These are phyloP conservation scores for Aradus depressus DNA, from an alignment of 2,888 invertebrate species.

Conservation along the genomic window DNA sequence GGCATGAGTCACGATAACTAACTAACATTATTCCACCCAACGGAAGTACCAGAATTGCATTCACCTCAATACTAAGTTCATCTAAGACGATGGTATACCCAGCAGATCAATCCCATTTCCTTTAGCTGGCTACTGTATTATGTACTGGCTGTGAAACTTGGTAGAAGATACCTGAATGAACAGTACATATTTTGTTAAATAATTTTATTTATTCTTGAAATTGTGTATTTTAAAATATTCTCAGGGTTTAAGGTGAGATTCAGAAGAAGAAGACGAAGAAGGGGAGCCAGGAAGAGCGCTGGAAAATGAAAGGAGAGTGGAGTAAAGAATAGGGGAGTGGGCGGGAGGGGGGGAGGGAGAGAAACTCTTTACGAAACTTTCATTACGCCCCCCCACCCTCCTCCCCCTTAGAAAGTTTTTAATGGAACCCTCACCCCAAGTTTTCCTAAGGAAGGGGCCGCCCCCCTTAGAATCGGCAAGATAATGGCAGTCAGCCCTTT, in stretches of 20 bases:
- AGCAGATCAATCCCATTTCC: too few relatives aligned
- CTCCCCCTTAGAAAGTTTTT: constrained; percentile 26
- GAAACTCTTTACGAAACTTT: constrained; percentile 22
- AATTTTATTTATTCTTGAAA: too few relatives aligned
- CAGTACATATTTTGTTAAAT: too few relatives aligned
- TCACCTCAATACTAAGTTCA: too few relatives aligned
- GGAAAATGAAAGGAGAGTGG: constrained; percentile 22
- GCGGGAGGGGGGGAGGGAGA: constrained; percentile 15
- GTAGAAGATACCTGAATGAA: too few relatives aligned
- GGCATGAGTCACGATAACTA: too few relatives aligned
- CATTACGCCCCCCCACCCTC: constrained; percentile 21
- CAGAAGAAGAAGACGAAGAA: constrained; percentile 1
- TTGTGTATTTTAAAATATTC: too few relatives aligned
- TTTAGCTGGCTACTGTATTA: too few relatives aligned
- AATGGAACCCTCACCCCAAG: constrained; percentile 23
- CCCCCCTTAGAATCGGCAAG: constrained; percentile 24
- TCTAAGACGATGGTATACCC: too few relatives aligned
- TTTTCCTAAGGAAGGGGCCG: constrained; percentile 22
- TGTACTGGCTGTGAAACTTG: too few relatives aligned
- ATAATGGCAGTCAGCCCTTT: constrained; percentile 18
- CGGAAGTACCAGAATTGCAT: too few relatives aligned
- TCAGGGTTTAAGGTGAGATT: background rate
- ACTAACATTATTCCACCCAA: too few relatives aligned
- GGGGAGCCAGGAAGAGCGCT: constrained; percentile 17
- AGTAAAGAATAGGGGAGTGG: constrained; percentile 17